Conservation (phyloP, 2,888 invertebrate genomes). For the Alloscopus bannaensis region DNA sequence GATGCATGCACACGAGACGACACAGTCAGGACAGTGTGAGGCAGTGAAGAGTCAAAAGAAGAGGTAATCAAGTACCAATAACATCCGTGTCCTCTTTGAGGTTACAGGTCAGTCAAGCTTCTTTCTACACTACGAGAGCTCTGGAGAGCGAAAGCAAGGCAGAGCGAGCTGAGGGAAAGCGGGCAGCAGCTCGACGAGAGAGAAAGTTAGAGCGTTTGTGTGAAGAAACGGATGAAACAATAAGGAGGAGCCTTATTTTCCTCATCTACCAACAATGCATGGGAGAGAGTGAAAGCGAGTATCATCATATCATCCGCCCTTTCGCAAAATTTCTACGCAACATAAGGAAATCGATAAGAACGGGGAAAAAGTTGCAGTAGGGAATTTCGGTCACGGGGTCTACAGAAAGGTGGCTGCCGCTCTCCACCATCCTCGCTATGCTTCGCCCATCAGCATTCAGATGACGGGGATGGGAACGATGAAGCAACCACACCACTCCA, state of each 20-base stretch:
- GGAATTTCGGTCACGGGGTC: slow-evolving; percentile 72
- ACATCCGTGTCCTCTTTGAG: slow-evolving; percentile 33
- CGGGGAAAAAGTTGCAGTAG: slow-evolving; percentile 72
- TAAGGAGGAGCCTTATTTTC: slow-evolving; percentile 47
- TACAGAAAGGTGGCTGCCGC: slow-evolving; percentile 51
- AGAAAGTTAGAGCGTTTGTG: background rate
- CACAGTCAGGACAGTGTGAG: background rate
- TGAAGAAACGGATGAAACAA: slow-evolving; percentile 44
- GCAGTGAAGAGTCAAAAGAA: slow-evolving; percentile 27
- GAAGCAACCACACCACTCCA: slow-evolving; percentile 34
- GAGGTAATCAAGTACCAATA: slow-evolving; percentile 37
- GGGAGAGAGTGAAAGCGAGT: slow-evolving; percentile 25
- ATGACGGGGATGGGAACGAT: slow-evolving; percentile 11
- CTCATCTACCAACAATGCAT: slow-evolving; percentile 52
- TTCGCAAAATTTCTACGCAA: slow-evolving; percentile 73
- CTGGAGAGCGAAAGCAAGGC: slow-evolving; percentile 4
- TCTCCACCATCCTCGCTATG: background rate
- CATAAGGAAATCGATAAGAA: slow-evolving; percentile 72
- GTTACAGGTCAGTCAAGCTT: slow-evolving; percentile 46
- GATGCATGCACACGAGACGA: no score
- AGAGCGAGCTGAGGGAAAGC: background rate
- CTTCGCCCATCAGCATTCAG: slow-evolving; percentile 27
- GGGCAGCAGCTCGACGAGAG: no score
- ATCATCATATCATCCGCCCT: slow-evolving; percentile 67
- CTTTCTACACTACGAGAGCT: slow-evolving; percentile 19